Evolutionary conservation across 2,797 vertebrate species (phyloP).

Genomic region (Liasis olivaceus): DNA sequence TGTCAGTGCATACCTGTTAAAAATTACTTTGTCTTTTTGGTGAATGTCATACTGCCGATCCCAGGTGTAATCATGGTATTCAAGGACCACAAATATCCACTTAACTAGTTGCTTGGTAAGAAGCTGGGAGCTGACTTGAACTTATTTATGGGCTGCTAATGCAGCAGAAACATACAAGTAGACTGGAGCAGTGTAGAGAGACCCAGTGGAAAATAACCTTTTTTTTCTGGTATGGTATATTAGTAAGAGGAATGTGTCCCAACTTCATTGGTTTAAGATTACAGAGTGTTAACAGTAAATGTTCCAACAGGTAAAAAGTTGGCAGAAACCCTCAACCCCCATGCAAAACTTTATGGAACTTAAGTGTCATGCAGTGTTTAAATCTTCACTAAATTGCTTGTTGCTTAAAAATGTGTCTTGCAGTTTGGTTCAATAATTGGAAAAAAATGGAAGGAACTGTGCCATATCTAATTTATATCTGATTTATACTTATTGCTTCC

Average conservation of each 20-base stretch:
- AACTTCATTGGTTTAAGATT: neutral
- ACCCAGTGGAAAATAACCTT: neutral
- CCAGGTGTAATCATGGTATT: neutral
- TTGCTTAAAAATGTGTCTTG: neutral
- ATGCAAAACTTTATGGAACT: neutral
- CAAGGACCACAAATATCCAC: neutral
- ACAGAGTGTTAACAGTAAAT: neutral
- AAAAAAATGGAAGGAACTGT: conserved; percentile 9
- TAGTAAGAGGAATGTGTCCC: neutral
- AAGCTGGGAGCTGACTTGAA: neutral
- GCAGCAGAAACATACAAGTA: neutral
- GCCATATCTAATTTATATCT: conserved; percentile 26
- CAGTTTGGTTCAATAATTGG: conserved; percentile 28
- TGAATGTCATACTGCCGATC: neutral
- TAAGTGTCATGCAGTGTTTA: neutral
- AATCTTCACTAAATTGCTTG: neutral
- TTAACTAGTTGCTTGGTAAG: neutral
- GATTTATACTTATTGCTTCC: conserved; percentile 45
- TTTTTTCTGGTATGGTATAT: neutral
- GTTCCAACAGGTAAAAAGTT: neutral
- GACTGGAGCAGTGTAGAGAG: neutral
- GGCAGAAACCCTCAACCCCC: neutral
- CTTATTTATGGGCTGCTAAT: neutral
- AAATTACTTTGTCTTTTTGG: neutral
- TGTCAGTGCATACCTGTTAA: neutral